Conservation (phyloP, 2,888 invertebrate genomes). For the Xanthia togata region DNA sequence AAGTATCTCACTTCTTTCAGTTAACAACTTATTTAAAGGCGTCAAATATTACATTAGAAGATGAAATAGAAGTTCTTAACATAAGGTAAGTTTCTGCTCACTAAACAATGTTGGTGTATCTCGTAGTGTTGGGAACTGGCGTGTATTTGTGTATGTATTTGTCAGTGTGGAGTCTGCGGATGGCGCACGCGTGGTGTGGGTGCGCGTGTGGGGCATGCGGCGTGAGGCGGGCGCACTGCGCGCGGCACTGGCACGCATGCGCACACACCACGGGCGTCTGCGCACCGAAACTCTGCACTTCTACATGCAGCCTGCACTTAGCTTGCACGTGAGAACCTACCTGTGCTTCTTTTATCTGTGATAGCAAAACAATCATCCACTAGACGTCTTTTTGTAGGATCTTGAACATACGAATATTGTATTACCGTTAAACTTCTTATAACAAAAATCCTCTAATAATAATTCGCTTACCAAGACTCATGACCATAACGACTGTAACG, state of each 20-base stretch:
- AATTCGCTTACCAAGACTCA: neutral
- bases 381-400: neutral
- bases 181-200: slow-evolving; percentile 78
- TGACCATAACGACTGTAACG: neutral
- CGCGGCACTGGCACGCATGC: slow-evolving; percentile 80
- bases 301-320: slow-evolving; percentile 93
- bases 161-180: slow-evolving; percentile 75
- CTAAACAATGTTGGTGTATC: too few relatives aligned
- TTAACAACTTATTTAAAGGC: slow-evolving; percentile 91
- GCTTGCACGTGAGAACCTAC: slow-evolving; percentile 93
- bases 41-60: slow-evolving; percentile 92
- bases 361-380: neutral
- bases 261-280: slow-evolving; percentile 69
- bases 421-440: neutral
- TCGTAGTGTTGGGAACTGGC: neutral
- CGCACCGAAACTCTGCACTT: slow-evolving; percentile 89
- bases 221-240: slow-evolving; percentile 82
- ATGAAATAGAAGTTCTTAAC: slow-evolving; percentile 92
- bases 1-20: slow-evolving; percentile 82
- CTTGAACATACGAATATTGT: neutral
- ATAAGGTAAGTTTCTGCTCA: slow-evolving; percentile 91
- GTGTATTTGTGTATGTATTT: slow-evolving; percentile 67
- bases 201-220: slow-evolving; percentile 84
- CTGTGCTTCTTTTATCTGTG: neutral
- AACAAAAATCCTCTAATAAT: neutral